A percentile compares a stretch with the other conserved stretches of the same genome.
Evolutionary conservation across 2,888 invertebrate species (phyloP).

Genomic region (Tenthredo distinguenda): DNA sequence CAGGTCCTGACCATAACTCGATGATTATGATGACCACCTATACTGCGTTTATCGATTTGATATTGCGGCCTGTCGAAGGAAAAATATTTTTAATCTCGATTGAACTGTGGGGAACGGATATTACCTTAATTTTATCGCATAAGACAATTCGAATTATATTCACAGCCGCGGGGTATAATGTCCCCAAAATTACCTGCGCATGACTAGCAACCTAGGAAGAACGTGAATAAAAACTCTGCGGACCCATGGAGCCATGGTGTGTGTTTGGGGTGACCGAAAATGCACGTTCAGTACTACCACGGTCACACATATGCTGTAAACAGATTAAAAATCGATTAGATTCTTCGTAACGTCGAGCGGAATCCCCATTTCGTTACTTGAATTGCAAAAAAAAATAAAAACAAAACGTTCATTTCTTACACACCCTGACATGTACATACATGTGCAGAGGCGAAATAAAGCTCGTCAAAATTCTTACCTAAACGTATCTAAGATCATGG

Average conservation of each 20-base stretch:
- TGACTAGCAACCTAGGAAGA: slow-evolving; percentile 94
- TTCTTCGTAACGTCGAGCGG: not conserved
- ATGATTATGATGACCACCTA: slow-evolving; percentile 74
- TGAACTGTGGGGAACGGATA: not conserved
- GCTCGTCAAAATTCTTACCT: slow-evolving; percentile 82
- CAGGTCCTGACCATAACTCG: slow-evolving; percentile 89
- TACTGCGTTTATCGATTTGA: slow-evolving; percentile 77
- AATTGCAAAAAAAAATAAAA: not conserved
- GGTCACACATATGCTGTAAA: slow-evolving; percentile 92
- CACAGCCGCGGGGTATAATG: not conserved
- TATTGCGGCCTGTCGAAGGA: slow-evolving; percentile 79
- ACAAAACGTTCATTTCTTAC: too few relatives aligned
- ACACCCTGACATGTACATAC: too few relatives aligned
- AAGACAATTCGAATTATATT: not conserved
- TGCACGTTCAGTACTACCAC: slow-evolving; percentile 98
- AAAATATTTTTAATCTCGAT: not conserved
- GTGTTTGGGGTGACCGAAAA: slow-evolving; percentile 98
- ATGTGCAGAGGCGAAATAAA: not conserved
- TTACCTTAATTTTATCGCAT: not conserved
- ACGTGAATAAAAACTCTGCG: slow-evolving; percentile 97
- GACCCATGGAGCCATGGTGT: slow-evolving; percentile 98
- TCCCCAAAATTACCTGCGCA: slow-evolving; percentile 84
- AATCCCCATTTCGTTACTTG: not conserved
- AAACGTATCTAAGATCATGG: slow-evolving; percentile 97
- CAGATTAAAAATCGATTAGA: not conserved